Evolutionary conservation across 2,797 vertebrate genomes (phyloP), one percentile per base, ranked within the genome.

Genomic region (Pygocentrus nattereri): DNA sequence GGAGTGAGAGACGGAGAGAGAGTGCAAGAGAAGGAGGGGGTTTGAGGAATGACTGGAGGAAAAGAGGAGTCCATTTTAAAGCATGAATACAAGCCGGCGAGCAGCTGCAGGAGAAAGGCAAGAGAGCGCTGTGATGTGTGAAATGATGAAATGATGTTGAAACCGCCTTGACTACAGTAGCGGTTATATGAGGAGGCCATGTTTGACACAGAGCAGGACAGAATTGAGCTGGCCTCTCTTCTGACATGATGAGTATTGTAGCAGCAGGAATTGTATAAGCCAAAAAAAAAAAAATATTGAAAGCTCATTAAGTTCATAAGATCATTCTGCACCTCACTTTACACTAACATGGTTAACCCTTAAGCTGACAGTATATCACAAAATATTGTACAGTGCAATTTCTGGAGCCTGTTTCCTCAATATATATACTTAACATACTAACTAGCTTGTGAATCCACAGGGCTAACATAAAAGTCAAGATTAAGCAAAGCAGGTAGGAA

Each of bases 71-170:
- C 68, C 68, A 70, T 70, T 70, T 70, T 70, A 50, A 30, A 70
- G 69, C 25, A 18, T 71, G 41, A 69, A 58, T 54, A 62, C n/a
- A 23, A 78, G 58, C 67, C 54, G 64, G 31, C 13, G 27, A 72
- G n/a, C 23, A 65, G 64, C 52, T 30, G 68, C 58, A 59, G 80
- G 84, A 85, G 72, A 54, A 5, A 27, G 62, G 79, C 47, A 30
- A 58, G 41, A 58, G 71, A 30, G 30, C 2, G 18, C 34, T 61
- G 56, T 41, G 41, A 47, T 25, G 56, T 75, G n/a, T 58, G 73
- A 58, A 78, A 85, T 82, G 84, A 79, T 79, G 80, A 85, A 79
- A 85, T 77, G 79, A 77, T 81, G 83, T 62, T 73, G 83, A 84
- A 84, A 84, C 79, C 68, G 41, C 69, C 67, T 72, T 44, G 65